Evolutionary conservation across 2,888 invertebrate species (phyloP), one percentile per base, ranked within the genome.

Genomic region (Druceiella hillmani): DNA sequence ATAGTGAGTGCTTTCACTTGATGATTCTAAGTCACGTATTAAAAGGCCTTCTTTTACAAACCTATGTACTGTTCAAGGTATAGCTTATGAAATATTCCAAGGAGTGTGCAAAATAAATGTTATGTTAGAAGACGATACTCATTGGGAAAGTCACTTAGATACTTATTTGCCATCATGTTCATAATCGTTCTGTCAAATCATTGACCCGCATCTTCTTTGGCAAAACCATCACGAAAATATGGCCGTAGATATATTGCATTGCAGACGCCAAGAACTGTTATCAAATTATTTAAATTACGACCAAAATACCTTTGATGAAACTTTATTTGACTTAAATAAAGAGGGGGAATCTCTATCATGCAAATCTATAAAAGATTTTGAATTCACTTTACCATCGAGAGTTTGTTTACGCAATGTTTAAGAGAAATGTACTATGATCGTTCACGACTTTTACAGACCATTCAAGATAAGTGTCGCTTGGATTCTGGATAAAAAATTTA

Each of bases 121-220:
- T 11, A 31, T 58, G 10, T 35, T 58, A 13, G 49, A 56, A 41
- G 49, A 56, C 30, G 56, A 56, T 38, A 17, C 29, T 26, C 48
- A 55, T 28, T 56, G 55, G 50, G 40, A 39, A 17, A 16, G 17
- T 16, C 27, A 25, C 28, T 41, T 27, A 31, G 37, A 32, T 13
- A 33, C 26, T 33, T 41, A 17, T 41, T 41, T 38, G 15, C 41
- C 15, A 32, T 38, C 9, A 32, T 41, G 10, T 17, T 41, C n/a
- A n/a, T n/a, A n/a, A 15, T 15, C 20, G 17, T 41, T 41, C 17
- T 38, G 33, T 41, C 37, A 38, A 33, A 20, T 33, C 12, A 33
- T 29, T 27, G 41, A 38, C 32, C 25, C 32, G 9, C 22, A 17
- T 17, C 11, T 16, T 12, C 36, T 40, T 6, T 40, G 40, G 37